These are phyloP conservation scores for Karalla daura DNA, from an alignment of 2,797 vertebrate species.

Conservation along the genomic window DNA sequence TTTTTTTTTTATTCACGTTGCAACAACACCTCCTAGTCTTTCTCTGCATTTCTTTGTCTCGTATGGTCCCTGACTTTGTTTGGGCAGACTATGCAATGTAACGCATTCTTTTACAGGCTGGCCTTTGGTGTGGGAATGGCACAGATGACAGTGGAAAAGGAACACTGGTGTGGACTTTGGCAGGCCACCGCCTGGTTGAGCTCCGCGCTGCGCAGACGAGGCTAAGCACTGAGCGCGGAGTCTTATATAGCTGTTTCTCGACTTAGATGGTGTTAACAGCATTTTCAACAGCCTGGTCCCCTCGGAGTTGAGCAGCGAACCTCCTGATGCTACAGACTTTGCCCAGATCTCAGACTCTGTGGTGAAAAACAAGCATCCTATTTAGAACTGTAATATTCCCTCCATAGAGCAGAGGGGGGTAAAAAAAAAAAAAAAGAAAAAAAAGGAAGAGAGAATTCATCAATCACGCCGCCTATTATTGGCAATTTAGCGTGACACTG, in stretches of 20 bases:
- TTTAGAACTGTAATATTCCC: slow-evolving; percentile 30
- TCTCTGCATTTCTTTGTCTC: slow-evolving; percentile 35
- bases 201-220: slow-evolving; percentile 63
- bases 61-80: slow-evolving; percentile 32
- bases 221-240: slow-evolving; percentile 32
- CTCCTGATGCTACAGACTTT: slow-evolving; percentile 45
- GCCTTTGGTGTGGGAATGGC: slow-evolving; percentile 88
- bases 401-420: slow-evolving; percentile 4
- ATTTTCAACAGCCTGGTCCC: slow-evolving; percentile 58
- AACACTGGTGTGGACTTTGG: slow-evolving; percentile 92
- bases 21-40: slow-evolving; percentile 4
- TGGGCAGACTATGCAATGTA: slow-evolving; percentile 72
- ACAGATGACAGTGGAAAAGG: slow-evolving; percentile 96
- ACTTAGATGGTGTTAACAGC: slow-evolving; percentile 59
- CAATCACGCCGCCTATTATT: slow-evolving; percentile 21
- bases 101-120: slow-evolving; percentile 82
- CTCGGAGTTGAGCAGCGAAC: slow-evolving; percentile 31
- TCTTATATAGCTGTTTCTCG: slow-evolving; percentile 44
- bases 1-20: slow-evolving; percentile 13
- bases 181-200: slow-evolving; percentile 82
- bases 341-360: slow-evolving; percentile 26
- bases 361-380: slow-evolving; percentile 37
- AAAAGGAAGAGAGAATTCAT: slow-evolving; percentile 30
- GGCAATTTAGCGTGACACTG: slow-evolving; percentile 33
- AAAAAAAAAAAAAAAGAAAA: too few species aligned